Base-by-base conservation (phyloP, 2,888 invertebrate species). In the Lepas anatifera region DNA sequence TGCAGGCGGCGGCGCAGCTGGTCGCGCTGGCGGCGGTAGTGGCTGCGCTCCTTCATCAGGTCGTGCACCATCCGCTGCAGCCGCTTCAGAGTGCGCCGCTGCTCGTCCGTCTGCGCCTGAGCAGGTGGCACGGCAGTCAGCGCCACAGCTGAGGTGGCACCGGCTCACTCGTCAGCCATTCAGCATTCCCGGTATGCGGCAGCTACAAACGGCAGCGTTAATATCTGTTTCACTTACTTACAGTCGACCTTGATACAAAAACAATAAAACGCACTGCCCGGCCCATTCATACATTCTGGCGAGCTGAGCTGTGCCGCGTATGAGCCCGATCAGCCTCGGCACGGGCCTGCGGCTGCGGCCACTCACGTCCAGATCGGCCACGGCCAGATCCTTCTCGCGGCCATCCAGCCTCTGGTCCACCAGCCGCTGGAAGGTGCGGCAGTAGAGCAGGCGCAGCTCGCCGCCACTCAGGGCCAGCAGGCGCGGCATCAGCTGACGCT, bases 381-480 rank as follows among this genome's bases (percentile, higher is more conserved):
- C 64, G 25, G 25, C 37, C n/a, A 64, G n/a, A 27, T 64, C 64
- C 25, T 64, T 64, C 3, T 64, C 64, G 10, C 37, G 18, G 46
- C 68, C 68, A 11, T 68, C 68, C 11, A 52, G 4, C 4, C 52
- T 32, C 39, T 43, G 43, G 46, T 68, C 68, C 10, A 68, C 35
- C 41, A 50, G 50, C n/a, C 68, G 32, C 48, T 68, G 68, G 25
- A 50, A 52, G 43, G 39, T 52, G 37, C 68, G 43, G 43, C 48
- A 68, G 43, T 68, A 48, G 27, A 68, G 58, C 3, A 48, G 46
- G 25, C 69, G 43, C 69, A 52, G 68, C 27, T 68, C 64, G 35
- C 10, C 37, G 37, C 18, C 39, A n/a, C 11, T 39, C 39, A 64
- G 39, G 0, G 18, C 37, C 39, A 64, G 25, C 37, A 64, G 64